These are phyloP conservation scores for Melozone crissalis DNA, from an alignment of 2,113 vertebrate genomes.

Conservation along the genomic window DNA sequence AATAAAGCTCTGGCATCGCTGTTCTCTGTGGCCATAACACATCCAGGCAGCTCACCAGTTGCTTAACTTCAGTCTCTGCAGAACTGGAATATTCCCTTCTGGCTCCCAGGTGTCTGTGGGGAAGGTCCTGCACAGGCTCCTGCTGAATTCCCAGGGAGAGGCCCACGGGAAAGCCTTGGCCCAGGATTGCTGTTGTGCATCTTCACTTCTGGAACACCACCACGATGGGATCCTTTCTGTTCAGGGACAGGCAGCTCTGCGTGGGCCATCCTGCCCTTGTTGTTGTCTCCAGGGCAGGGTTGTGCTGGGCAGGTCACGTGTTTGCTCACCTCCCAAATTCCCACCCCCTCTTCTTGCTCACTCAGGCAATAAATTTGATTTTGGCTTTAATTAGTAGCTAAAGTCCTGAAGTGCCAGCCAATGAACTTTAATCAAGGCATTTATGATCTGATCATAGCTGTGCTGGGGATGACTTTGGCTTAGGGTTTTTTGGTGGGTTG, in stretches of 20 bases:
- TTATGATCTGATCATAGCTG: neutral
- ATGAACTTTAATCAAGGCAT: neutral
- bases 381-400: neutral
- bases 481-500: neutral
- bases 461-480: neutral
- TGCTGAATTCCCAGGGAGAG: neutral
- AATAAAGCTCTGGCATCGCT: neutral
- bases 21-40: neutral
- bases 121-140: neutral
- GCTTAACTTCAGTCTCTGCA: neutral
- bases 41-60: neutral
- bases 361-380: neutral
- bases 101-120: neutral
- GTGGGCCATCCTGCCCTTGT: neutral
- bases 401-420: neutral
- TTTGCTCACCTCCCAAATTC: neutral
- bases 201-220: neutral
- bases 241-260: neutral
- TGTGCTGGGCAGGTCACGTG: neutral
- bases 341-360: neutral
- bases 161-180: neutral
- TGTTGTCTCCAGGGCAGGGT: neutral
- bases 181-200: neutral
- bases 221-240: rapidly evolving
- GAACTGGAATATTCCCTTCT: neutral